Base-by-base conservation (phyloP, 2,113 vertebrate species). In the Podarcis muralis region DNA sequence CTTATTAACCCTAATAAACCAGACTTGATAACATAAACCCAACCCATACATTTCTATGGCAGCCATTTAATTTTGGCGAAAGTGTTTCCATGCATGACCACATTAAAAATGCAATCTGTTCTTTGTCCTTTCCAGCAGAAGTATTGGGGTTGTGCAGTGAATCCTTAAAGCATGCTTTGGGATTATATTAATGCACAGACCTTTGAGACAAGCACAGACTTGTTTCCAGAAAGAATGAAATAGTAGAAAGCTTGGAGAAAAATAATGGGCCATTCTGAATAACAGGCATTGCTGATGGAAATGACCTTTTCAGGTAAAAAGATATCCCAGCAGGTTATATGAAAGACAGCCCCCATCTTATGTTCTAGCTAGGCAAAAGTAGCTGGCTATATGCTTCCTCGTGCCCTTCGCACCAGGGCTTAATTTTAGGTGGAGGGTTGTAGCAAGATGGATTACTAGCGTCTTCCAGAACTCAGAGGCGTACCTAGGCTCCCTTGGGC, bases 171-270 rank as follows among this genome's bases (percentile, higher is more conserved):
- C 75, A 3, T 37, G 5, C 76, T 72, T 32, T 18, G 23, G 75
- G 9, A 32, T 40, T 75, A 83, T 86, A 85, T 65, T 89, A 88
- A 90, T 27, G 4, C 13, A 89, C 88, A 92, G 1, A 5, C 5
- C 2, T 81, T 88, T 89, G 53, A 87, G 37, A 66, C 72, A 86
- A 89, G 2, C 9, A 77, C 78, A 83, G 1, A 20, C 75, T 81
- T 86, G 80, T 75, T 48, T 84, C 69, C 4, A 83, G 83, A 0
- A 59, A 69, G 62, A 82, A 37, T 1, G 27, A 72, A 2, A n/a
- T 7, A 48, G 59, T 88, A 86, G 37, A 82, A 86, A 75, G 3
- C 23, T 85, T 75, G 80, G 23, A 30, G 22, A 0, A 89, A 71
- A 30, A 88, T 35, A 84, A 62, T 18, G 3, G 75, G 20, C 32